These are phyloP conservation scores for Polymixis lichenea DNA, from an alignment of 2,888 invertebrate genomes.

Conservation along the genomic window DNA sequence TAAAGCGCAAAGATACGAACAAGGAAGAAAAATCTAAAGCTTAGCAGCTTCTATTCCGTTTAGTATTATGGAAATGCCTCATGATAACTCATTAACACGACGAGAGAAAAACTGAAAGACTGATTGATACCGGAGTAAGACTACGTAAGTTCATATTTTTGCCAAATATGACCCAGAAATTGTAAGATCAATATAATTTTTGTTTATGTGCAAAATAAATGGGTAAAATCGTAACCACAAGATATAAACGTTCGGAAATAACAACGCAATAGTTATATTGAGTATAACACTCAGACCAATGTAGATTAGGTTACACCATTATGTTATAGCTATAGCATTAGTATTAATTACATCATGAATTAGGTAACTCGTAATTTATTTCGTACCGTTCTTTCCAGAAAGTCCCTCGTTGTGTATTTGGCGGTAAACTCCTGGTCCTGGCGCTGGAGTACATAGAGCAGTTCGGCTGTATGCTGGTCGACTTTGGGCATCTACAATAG, in stretches of 20 bases:
- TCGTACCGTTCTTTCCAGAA: slow-evolving; percentile 72
- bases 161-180: no score
- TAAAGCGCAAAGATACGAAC: slow-evolving; percentile 71
- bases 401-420: slow-evolving; percentile 81
- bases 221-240: not conserved
- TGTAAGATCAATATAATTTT: no score
- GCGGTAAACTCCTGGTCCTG: slow-evolving; percentile 85
- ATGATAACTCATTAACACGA: not conserved
- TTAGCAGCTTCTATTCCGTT: slow-evolving; percentile 73
- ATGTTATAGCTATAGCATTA: not conserved
- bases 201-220: not conserved
- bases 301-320: not conserved
- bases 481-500: slow-evolving; percentile 80
- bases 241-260: slow-evolving; percentile 5
- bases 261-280: slow-evolving; percentile 6
- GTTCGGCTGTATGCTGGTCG: slow-evolving; percentile 77
- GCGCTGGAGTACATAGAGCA: slow-evolving; percentile 78
- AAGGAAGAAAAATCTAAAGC: slow-evolving; percentile 79
- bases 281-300: slow-evolving; percentile 1
- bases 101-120: not conserved
- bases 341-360: slow-evolving; percentile 63
- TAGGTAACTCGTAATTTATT: slow-evolving; percentile 53
- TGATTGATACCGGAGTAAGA: not conserved
- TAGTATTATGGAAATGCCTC: slow-evolving; percentile 55
- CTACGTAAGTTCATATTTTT: not conserved